Evolutionary conservation across 2,888 invertebrate genomes (phyloP).

Genomic region (Buathra laborator): DNA sequence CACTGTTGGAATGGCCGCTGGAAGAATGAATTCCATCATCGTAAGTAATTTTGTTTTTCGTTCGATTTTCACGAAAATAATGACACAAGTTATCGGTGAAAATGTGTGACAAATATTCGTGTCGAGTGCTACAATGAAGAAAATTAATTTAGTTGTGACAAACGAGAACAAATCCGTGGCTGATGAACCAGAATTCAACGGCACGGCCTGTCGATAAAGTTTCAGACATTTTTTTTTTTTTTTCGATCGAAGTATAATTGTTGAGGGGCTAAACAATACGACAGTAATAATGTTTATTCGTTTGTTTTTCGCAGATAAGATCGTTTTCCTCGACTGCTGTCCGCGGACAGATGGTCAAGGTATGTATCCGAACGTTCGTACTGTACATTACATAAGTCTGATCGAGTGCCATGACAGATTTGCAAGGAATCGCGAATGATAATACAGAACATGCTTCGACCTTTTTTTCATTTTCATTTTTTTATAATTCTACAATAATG

Average conservation of each 20-base stretch:
- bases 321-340: conserved; percentile 83
- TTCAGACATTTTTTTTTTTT: not conserved
- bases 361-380: conserved; percentile 71
- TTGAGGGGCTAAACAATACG: not conserved
- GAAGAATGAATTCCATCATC: conserved; percentile 68
- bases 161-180: not conserved
- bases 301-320: conserved; percentile 81
- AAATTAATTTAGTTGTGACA: too few species aligned
- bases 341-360: conserved; percentile 85
- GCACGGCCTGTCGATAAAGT: not conserved
- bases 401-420: conserved; percentile 56
- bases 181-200: not conserved
- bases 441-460: not conserved
- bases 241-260: not conserved
- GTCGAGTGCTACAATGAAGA: not conserved
- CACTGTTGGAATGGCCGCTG: conserved; percentile 61
- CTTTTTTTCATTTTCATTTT: not conserved
- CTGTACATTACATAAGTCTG: conserved; percentile 43
- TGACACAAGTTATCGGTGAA: not conserved
- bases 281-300: not conserved
- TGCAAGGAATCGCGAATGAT: conserved; percentile 16
- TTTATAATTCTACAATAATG: not conserved
- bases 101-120: conserved; percentile 14
- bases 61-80: conserved; percentile 6
- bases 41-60: conserved; percentile 53